These are phyloP conservation scores for Sebastes nivosus DNA, from an alignment of 2,797 vertebrate genomes.

Conservation along the genomic window DNA sequence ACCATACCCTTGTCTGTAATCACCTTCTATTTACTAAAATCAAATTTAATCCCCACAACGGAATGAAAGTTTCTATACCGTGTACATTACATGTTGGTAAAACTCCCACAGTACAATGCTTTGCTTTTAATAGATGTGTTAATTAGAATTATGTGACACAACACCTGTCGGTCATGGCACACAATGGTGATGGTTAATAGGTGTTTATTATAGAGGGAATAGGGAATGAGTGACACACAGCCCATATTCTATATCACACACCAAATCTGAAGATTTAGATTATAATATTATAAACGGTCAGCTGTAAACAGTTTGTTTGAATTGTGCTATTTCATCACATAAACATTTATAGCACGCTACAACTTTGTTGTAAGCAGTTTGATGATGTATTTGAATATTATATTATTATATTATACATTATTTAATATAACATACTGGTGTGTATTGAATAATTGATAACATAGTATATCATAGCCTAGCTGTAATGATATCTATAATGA, in stretches of 20 bases:
- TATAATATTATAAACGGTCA: background rate
- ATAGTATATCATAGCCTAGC: background rate
- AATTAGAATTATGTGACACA: background rate
- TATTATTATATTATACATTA: background rate
- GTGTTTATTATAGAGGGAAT: background rate
- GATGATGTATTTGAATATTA: background rate
- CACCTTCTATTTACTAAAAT: background rate
- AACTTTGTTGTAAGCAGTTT: background rate
- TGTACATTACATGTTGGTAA: background rate
- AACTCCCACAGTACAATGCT: background rate
- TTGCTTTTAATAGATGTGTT: constrained; percentile 6
- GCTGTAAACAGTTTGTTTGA: background rate
- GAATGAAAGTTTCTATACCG: too few species aligned
- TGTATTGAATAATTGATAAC: background rate
- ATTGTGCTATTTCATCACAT: background rate
- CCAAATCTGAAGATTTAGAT: background rate
- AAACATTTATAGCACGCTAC: background rate
- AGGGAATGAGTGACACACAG: background rate
- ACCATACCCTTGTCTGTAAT: background rate
- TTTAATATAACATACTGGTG: background rate
- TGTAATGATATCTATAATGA: background rate
- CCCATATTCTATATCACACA: background rate
- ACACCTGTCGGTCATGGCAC: background rate
- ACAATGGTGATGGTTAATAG: background rate
- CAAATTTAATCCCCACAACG: background rate